Base-by-base conservation (phyloP, 2,797 vertebrate genomes). In the Aphelocoma californica region DNA sequence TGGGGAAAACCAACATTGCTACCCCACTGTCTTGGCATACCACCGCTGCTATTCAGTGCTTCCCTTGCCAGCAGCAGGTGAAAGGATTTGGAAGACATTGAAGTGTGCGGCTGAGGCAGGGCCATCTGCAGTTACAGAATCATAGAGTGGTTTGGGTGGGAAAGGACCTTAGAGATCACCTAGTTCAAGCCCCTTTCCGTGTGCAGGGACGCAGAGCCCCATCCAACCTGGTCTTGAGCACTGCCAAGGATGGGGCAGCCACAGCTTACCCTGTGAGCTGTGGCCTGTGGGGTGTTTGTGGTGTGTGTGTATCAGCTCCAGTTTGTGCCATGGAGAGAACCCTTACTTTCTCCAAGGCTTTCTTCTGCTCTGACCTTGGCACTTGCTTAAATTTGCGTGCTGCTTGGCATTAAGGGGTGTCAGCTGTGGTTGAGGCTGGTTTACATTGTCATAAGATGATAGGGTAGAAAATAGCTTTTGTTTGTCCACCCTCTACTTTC, bases 241-340 rank as follows among this genome's bases (percentile, higher is more conserved):
- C 26, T 84, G 54, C 26, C 53, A 32, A 40, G 66, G 26, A 2
- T 53, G 45, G 65, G 31, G 51, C 45, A 70, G 47, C 14, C 29
- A 12, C 57, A 19, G 65, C 5, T 51, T 12, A 28, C 21, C 40
- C 21, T 38, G 44, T 0, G 1, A 18, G 25, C 29, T 2, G 1
- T 8, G 34, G 15, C 23, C 29, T 2, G 1, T 11, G 32, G 17
- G 12, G 6, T 4, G 2, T 60, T 6, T 18, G 6, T 8, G 23
- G 15, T 11, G 13, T 6, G 26, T 29, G 25, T 38, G 6, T 7
- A 7, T 40, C 1, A 0, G 8, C 44, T 38, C 18, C 28, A 15
- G 48, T 13, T 34, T 10, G 12, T 36, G 34, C 15, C 29, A 9
- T 3, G 9, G 28, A 40, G 19, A 4, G 6, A 25, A 5, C 25